Evolutionary conservation across 35 echinoderm and acorn worm genomes (phyloP), one percentile per base, ranked within the genome.

Genomic region (Lytechinus pictus): DNA sequence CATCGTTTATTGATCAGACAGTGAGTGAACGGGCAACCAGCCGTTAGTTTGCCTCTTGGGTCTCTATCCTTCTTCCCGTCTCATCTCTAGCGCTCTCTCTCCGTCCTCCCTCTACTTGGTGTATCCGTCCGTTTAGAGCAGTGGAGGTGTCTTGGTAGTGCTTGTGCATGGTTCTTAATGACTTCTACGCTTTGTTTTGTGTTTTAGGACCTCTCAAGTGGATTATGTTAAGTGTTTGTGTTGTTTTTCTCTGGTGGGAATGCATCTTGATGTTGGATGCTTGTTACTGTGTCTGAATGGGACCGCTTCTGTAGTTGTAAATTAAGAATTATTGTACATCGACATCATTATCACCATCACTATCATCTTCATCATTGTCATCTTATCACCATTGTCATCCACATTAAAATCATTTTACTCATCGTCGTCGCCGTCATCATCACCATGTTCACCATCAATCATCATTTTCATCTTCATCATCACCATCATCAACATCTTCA

Each of bases 1-100:
- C 52, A 90, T 90, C 88, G 88, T 54, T 90, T 90, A 54, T 54
- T 90, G 88, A 54, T 54, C 88, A 90, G 88, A 90, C 29, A 90
- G 88, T 13, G 88, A 90, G 88, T 12, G 27, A 90, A 33, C 9
- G 28, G 44, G 52, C 28, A 29, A 54, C 28, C 88, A 90, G 88
- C 88, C 88, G 66, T 79, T 79, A 79, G 66, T 79, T 16, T 79
- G 66, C 21, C 66, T 79, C 66, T n/a, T 14, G 16, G 66, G 66
- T 79, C 66, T 79, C 66, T 79, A n/a, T n/a, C 16, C 4, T 79
- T 79, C 66, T 79, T 44, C 3, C 66, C 19, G 13, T 19, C 16
- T 13, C 33, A 44, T 44, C 33, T 44, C 33, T 44, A 44, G 33
- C 33, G 33, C 33, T 44, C 33, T 71, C 66, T n/a, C 66, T 79